These are phyloP conservation scores for Tenthredo livida DNA, from an alignment of 2,888 invertebrate genomes.

Conservation along the genomic window DNA sequence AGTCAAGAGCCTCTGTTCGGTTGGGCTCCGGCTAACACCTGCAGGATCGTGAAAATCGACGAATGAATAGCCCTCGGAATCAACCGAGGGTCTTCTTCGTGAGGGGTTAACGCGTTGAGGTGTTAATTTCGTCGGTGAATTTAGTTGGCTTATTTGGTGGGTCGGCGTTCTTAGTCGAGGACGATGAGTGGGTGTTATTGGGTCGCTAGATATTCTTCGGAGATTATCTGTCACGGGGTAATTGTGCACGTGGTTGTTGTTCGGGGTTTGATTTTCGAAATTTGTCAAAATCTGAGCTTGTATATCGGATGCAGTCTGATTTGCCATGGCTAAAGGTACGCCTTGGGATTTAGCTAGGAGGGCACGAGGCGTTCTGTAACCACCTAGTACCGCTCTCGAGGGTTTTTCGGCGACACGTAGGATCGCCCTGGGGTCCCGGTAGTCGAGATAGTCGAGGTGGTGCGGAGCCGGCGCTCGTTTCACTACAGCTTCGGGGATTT, in stretches of 20 bases:
- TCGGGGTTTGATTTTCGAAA: background rate
- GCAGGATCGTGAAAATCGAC: background rate
- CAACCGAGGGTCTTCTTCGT: conserved; percentile 31
- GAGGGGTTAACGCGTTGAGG: conserved; percentile 55
- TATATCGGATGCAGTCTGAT: background rate
- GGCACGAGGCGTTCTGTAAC: conserved; percentile 72
- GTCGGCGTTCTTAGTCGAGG: conserved; percentile 25
- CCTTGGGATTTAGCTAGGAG: conserved; percentile 71
- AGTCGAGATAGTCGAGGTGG: conserved; percentile 76
- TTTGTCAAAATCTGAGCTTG: background rate
- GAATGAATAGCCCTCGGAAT: conserved; percentile 45
- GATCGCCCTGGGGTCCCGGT: conserved; percentile 75
- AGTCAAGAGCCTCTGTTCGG: background rate
- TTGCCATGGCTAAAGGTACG: conserved; percentile 66
- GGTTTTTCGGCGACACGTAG: conserved; percentile 73
- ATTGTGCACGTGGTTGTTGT: background rate
- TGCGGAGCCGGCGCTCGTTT: conserved; percentile 67
- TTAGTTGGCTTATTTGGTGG: background rate
- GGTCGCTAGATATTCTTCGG: background rate
- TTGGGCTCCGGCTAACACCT: background rate
- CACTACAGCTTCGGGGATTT: conserved; percentile 47
- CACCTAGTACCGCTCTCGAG: conserved; percentile 73
- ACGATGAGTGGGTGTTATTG: conserved; percentile 35
- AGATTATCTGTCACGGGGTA: background rate
- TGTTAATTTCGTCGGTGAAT: conserved; percentile 61